Base-by-base conservation (phyloP, 2,888 invertebrate genomes). In the Drosophila robusta region DNA sequence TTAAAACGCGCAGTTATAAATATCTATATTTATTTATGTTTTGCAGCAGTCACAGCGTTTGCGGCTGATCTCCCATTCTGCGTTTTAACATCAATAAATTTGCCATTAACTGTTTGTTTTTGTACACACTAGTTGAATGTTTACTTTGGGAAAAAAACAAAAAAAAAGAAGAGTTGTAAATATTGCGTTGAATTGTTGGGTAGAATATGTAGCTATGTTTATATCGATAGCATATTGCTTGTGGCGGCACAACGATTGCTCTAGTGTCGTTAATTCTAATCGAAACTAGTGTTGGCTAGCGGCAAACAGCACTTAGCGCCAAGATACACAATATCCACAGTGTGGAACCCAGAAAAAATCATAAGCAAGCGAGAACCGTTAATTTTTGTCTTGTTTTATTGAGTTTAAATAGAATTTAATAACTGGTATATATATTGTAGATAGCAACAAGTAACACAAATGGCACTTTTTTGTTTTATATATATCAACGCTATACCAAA, bases 401-500 rank as follows among this genome's bases (percentile, higher is more conserved):
- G 68, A 80, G 60, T 79, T 77, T 71, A 83, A 29, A 85, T 83
- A 83, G 82, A 82, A 87, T 85, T 85, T 85, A 76, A 78, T 79
- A 82, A 75, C 86, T 82, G 86, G 66, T 73, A 77, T 79, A 78
- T 85, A 81, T 12, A 12, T 34, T 83, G 78, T 73, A 87, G 79
- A 79, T 84, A 85, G 86, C 86, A 87, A 87, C 88, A 88, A 84
- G 72, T 82, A 86, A 85, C 86, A 82, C 74, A 79, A 79, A 74
- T 66, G 63, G 63, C 70, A 78, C 75, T 66, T 51, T 58, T 67
- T 62, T 58, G 66, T 36, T 44, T 34, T 12, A 34, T 34, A 34
- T 34, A 34, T 60, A 66, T 76, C 71, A 68, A 78, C 52, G 69
- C 49, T 65, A 72, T 69, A 78, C 78, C 85, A 81, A 81, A 79